Base-by-base conservation (phyloP, 2,797 vertebrate genomes). In the Prunella strophiata region DNA sequence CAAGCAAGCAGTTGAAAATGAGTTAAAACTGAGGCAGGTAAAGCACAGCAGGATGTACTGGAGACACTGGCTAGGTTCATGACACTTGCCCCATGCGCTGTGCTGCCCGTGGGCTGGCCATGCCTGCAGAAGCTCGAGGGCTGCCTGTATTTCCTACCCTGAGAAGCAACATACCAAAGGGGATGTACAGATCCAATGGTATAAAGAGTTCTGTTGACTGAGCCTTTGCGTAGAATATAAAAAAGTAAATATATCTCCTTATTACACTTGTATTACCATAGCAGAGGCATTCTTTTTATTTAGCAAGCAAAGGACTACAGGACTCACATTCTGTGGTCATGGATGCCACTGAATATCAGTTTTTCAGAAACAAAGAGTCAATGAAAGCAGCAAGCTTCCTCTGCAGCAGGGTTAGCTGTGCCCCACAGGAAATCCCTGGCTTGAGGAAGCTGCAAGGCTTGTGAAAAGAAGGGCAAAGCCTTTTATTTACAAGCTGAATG, bases 391-490 rank as follows among this genome's bases (percentile, higher is more conserved):
- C 78, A 62, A 63, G 78, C 76, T 96, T 94, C 93, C 92, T 92
- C 59, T 93, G 81, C 89, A 88, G 77, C 81, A 96, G 88, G 85
- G 96, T 96, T 96, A 96, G 90, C 86, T 95, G 83, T 84, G 91
- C 96, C 95, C 85, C 95, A 96, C 75, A 97, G 95, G 96, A 96
- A 97, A 97, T 90, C 65, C 70, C 88, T 81, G 36, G 66, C 92
- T 65, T 59, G 82, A 94, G 95, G 91, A 94, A 97, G 93, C 85
- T 74, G 77, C 84, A 88, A 75, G 50, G 75, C 93, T 94, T 65
- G 88, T 80, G 86, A 93, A 92, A 95, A 92, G 85, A 97, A 94
- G 81, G 78, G 81, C 76, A 96, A 96, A 96, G 27, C 30, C 85
- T 93, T 95, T 68, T 83, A 87, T 86, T 94, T 93, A 92, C 58